These are phyloP conservation scores for Naja naja DNA, from an alignment of 2,113 vertebrate genomes.

Conservation along the genomic window DNA sequence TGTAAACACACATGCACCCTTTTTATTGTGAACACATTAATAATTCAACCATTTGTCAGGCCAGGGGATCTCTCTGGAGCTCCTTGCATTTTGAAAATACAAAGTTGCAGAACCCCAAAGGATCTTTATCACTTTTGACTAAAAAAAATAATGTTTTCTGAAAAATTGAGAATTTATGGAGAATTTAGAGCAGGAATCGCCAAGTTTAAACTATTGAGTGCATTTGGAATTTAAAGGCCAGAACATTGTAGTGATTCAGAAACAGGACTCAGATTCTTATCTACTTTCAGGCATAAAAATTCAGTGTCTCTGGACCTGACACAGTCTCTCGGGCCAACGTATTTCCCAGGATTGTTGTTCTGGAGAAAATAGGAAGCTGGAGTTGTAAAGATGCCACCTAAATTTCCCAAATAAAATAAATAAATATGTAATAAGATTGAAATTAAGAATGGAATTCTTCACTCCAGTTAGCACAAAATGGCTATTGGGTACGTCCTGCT, in stretches of 20 bases:
- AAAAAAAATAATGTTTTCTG: not conserved
- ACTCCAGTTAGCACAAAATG: not conserved
- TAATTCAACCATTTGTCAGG: slow-evolving; percentile 24
- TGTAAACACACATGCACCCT: slow-evolving; percentile 6
- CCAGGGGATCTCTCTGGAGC: slow-evolving; percentile 17
- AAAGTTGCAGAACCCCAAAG: not conserved
- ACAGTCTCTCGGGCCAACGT: not conserved
- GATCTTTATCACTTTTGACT: not conserved
- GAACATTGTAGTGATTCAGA: not conserved
- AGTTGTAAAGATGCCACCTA: not conserved
- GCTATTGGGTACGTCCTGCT: not conserved
- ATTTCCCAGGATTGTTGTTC: not conserved
- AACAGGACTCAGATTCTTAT: not conserved
- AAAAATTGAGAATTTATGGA: not conserved
- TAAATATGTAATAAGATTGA: not conserved
- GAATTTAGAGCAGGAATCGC: not conserved
- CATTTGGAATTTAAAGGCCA: not conserved
- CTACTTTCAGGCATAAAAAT: not conserved
- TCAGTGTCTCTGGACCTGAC: not conserved
- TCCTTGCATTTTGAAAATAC: not conserved
- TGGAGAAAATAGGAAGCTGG: not conserved
- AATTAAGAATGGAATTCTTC: not conserved
- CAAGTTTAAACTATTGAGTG: not conserved
- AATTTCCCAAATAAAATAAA: not conserved
- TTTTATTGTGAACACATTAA: slow-evolving; percentile 19